Base-by-base conservation (phyloP, 2,113 vertebrate genomes). In the Hepsetus odoe region DNA sequence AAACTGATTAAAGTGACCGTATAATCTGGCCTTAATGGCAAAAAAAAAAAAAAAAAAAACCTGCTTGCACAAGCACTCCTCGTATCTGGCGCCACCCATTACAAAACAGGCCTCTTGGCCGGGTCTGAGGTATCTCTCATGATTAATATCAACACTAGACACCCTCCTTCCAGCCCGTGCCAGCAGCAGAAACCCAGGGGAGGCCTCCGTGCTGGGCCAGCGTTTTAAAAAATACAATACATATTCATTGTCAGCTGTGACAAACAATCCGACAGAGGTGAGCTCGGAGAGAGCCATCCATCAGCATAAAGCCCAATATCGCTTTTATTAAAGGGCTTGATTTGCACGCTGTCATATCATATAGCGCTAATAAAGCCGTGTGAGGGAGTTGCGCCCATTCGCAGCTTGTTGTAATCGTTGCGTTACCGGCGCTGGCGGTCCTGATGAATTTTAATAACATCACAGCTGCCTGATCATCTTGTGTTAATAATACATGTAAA, bases 401-500 rank as follows among this genome's bases (percentile, higher is more conserved):
- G 76, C 46, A 79, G 80, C 44, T 73, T n/a, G 32, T 10, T 38
- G 61, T 80, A 38, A 81, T 83, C 74, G 81, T 74, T n/a, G 28
- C 62, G 74, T 82, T 81, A 85, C 80, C 80, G 73, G 77, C 42
- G 79, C 81, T 44, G 77, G 35, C 58, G 53, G 67, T 72, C 74
- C 66, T 67, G 74, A 83, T 82, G 62, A 83, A 86, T 86, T 85
- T 86, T 83, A 82, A 86, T 83, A 71, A 56, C 62, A 78, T 78
- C 80, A 76, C 82, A 80, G 83, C 72, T 84, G 78, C 79, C 77
- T 82, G 83, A 86, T 88, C 79, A 70, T 85, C 77, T 69, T 83
- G 86, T 82, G 61, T 90, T 80, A 89, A 87, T 90, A 85, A 88
- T 80, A 86, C 80, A 89, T 85, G 71, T 81, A 86, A 87, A 79